phyloP scores from a whole-genome alignment of 2,113 vertebrate genomes.

The Tachysurus fulvidraco region DNA sequence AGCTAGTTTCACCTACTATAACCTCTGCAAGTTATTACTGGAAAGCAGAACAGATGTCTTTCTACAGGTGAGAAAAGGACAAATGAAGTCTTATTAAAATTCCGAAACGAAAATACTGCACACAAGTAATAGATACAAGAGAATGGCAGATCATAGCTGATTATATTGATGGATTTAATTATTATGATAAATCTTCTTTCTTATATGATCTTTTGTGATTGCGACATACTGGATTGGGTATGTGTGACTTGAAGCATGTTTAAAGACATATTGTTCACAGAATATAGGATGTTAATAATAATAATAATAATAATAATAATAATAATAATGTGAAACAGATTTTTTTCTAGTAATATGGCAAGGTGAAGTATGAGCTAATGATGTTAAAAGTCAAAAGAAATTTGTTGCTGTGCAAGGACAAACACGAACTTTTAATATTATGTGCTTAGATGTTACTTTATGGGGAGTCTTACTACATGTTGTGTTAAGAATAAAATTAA shows the following conservation, averaged over 20 bases:
- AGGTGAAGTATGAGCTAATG: neutral
- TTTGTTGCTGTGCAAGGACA: neutral
- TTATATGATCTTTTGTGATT: neutral
- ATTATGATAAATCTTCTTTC: neutral
- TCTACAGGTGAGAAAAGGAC: neutral
- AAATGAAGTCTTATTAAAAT: conserved; percentile 3
- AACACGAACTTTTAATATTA: conserved; percentile 9
- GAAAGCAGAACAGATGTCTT: neutral
- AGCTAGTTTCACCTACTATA: neutral
- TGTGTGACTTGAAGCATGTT: neutral
- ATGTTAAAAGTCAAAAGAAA: neutral
- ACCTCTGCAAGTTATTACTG: neutral
- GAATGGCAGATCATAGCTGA: neutral
- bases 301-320: neutral
- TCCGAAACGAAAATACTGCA: neutral
- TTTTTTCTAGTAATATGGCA: neutral
- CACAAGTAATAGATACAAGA: neutral
- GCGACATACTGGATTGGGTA: neutral
- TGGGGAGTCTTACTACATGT: conserved; percentile 15
- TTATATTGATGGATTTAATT: neutral
- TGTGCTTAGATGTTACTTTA: conserved; percentile 10
- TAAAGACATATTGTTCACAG: neutral
- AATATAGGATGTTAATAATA: neutral
- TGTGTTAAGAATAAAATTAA: conserved; percentile 19
- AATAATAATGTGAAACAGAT: neutral